These are phyloP conservation scores for Theocolax elegans DNA, from an alignment of 1,140 invertebrate genomes.

Conservation along the genomic window DNA sequence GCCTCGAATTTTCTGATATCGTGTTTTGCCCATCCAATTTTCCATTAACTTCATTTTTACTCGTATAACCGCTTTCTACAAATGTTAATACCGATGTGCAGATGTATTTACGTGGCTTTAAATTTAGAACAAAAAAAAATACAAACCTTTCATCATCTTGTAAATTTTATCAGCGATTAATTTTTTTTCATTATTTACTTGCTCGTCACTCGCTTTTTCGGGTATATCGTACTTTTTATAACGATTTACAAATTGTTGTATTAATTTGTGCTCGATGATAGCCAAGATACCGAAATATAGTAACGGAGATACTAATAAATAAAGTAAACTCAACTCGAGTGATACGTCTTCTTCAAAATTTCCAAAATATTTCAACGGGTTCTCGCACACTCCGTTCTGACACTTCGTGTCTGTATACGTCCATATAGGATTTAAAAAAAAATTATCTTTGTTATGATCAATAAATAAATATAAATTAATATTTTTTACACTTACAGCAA, in stretches of 20 bases:
- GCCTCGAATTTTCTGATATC: conserved; percentile 38
- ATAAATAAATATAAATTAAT: background rate
- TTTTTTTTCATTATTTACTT: conserved; percentile 59
- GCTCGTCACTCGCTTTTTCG: conserved; percentile 53
- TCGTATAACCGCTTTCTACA: background rate
- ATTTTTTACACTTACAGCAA: conserved; percentile 49
- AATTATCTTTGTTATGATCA: background rate
- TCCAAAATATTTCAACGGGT: conserved; percentile 52
- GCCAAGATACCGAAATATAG: conserved; percentile 56
- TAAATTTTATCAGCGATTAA: conserved; percentile 42
- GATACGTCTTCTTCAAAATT: conserved; percentile 49
- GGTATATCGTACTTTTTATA: conserved; percentile 37
- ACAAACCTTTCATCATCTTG: too few species aligned
- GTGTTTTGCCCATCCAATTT: too few species aligned
- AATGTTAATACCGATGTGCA: background rate
- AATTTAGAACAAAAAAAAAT: too few species aligned
- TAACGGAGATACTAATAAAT: conserved; percentile 51
- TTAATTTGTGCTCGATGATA: conserved; percentile 53
- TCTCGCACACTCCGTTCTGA: conserved; percentile 51
- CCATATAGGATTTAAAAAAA: background rate
- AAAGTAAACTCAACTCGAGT: conserved; percentile 54
- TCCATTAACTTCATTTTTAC: background rate
- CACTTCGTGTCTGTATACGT: conserved; percentile 53
- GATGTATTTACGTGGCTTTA: background rate
- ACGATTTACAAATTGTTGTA: conserved; percentile 46